Evolutionary conservation across 2,888 invertebrate genomes (phyloP).

Genomic region (Strigamia transsilvanica): DNA sequence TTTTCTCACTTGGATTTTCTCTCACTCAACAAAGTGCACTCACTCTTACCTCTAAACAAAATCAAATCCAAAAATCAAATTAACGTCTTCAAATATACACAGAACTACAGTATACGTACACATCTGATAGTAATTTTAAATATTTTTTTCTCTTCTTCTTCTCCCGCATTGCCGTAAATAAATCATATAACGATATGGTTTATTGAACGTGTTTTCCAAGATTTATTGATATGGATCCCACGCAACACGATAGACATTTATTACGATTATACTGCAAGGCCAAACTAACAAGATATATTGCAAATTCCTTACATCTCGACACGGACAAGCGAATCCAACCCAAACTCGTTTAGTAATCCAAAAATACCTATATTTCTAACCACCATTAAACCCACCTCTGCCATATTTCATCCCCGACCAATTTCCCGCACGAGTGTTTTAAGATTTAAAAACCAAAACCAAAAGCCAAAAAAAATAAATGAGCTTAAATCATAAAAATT

Average conservation of each 20-base stretch:
- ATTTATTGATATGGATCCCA: conserved; percentile 21
- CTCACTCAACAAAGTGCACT: neutral
- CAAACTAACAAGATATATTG: conserved; percentile 5
- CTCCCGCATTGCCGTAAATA: conserved; percentile 12
- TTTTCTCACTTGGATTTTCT: conserved; percentile 18
- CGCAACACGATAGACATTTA: conserved; percentile 26
- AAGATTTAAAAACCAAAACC: neutral
- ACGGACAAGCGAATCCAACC: neutral
- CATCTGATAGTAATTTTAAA: too few species aligned
- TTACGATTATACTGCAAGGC: conserved; percentile 7
- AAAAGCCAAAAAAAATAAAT: neutral
- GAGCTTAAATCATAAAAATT: neutral
- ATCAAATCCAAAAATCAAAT: neutral
- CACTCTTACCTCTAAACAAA: neutral
- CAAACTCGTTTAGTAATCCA: conserved; percentile 4
- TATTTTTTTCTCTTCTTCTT: neutral
- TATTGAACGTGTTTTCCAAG: neutral
- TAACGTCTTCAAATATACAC: neutral
- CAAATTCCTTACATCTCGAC: conserved; percentile 13
- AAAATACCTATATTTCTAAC: neutral
- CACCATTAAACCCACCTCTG: neutral
- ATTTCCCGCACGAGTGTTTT: neutral
- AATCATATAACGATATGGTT: conserved; percentile 10
- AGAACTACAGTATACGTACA: neutral
- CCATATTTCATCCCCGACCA: neutral